phyloP scores from a whole-genome alignment of 1,140 invertebrate genomes.

The Lepeophtheirus salmonis region DNA sequence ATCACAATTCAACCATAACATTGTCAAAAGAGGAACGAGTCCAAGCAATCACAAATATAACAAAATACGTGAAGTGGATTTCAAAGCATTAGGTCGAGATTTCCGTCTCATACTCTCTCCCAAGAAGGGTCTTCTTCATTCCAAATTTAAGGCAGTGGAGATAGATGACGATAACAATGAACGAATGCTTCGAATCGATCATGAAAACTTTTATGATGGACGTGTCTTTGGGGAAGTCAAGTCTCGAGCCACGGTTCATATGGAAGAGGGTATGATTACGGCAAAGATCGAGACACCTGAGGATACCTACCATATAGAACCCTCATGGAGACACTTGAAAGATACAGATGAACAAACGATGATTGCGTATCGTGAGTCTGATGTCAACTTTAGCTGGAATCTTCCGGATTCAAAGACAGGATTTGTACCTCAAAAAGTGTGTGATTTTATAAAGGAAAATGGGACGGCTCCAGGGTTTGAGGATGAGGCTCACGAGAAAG shows the following conservation, averaged over 20 bases:
- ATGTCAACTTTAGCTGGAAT: slow-evolving; percentile 12
- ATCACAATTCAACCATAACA: slow-evolving; percentile 47
- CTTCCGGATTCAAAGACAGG: background rate
- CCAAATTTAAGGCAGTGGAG: slow-evolving; percentile 13
- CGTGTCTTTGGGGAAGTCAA: slow-evolving; percentile 62
- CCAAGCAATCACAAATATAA: slow-evolving; percentile 49
- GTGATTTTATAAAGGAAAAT: slow-evolving; percentile 16
- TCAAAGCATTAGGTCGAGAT: slow-evolving; percentile 51
- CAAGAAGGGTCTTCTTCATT: background rate
- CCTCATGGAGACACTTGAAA: slow-evolving; percentile 7
- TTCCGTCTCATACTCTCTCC: background rate
- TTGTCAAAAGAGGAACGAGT: slow-evolving; percentile 59
- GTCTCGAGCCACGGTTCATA: slow-evolving; percentile 56
- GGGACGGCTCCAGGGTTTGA: slow-evolving; percentile 8
- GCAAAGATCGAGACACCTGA: background rate
- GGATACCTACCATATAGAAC: background rate
- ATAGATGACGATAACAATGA: slow-evolving; percentile 12
- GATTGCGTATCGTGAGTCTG: slow-evolving; percentile 12
- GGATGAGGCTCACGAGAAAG: background rate
- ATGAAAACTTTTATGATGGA: slow-evolving; percentile 65
- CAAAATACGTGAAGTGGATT: slow-evolving; percentile 64
- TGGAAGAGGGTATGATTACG: slow-evolving; percentile 62
- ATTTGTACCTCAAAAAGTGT: slow-evolving; percentile 5
- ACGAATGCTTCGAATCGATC: slow-evolving; percentile 31
- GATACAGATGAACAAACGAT: slow-evolving; percentile 8